Evolutionary conservation across 2,797 vertebrate species (phyloP).

Genomic region (Ataeniobius toweri): DNA sequence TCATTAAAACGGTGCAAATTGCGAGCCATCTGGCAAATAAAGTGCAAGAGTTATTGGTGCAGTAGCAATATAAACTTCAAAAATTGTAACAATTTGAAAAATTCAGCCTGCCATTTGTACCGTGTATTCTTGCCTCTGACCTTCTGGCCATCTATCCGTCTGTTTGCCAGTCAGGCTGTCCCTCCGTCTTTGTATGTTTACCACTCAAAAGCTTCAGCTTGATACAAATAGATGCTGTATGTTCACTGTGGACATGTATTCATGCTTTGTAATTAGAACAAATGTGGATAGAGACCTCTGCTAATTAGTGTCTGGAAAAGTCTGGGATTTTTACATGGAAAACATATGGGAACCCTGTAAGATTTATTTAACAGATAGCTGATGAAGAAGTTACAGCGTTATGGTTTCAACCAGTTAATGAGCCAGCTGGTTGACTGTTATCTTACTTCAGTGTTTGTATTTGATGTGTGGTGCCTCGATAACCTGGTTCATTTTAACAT

Average conservation of each 20-base stretch:
- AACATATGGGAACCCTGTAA: neutral
- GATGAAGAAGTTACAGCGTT: neutral
- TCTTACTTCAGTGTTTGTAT: conserved; percentile 3
- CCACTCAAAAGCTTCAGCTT: too few species aligned
- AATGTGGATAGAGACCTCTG: neutral
- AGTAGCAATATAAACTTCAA: too few species aligned
- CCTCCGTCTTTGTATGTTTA: too few species aligned
- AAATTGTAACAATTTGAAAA: too few species aligned
- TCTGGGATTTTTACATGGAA: neutral
- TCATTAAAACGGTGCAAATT: too few species aligned
- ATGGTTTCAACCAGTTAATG: neutral
- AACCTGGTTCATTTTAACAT: neutral
- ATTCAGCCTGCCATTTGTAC: too few species aligned
- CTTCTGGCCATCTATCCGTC: too few species aligned
- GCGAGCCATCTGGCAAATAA: too few species aligned
- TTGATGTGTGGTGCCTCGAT: neutral
- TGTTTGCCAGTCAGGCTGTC: too few species aligned
- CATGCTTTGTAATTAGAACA: neutral
- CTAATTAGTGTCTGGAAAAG: neutral
- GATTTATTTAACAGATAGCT: neutral
- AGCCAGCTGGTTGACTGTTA: neutral
- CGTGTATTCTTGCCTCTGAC: too few species aligned
- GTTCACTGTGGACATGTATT: neutral
- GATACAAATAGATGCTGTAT: neutral
- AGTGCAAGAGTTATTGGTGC: too few species aligned